Evolutionary conservation across 2,797 vertebrate genomes (phyloP), one percentile per base, ranked within the genome.

Genomic region (Otolemur crassicaudatus): DNA sequence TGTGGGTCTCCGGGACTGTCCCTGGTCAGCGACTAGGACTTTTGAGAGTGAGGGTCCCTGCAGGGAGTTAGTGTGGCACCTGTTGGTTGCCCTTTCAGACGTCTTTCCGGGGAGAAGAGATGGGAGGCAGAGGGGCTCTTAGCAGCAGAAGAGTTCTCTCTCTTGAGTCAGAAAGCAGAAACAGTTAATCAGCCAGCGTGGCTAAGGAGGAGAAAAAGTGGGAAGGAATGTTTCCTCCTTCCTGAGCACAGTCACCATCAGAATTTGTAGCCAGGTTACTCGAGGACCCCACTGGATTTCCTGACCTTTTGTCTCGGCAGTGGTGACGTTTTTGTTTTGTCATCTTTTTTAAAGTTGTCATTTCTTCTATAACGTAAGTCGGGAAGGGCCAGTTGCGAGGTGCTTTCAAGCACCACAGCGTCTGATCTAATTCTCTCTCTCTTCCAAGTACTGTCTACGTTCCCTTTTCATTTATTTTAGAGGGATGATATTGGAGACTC

Each of bases 401-500:
- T 67, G 34, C 77, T 84, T n/a, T 37, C 17, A 20, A 20, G 70
- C 46, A 80, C 37, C 40, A 9, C 12, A 1, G 25, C 70, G 77
- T 69, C 87, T 3, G 13, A n/a, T 37, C 19, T 0, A 31, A n/a
- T 90, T 80, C 40, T 63, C 75, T 77, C 9, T 27, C 49, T 43
- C 34, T 90, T 87, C 76, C 29, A 79, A 87, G 69, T 23, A 53
- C 49, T 23, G 58, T 75, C 67, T 11, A 9, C 19, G 79, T 85
- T 40, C 2, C n/a, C 31, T 84, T 85, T 90, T 76, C 56, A 31
- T 72, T 79, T 91, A 40, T 60, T 86, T 83, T 76, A 19, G 43
- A 72, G 79, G 75, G 67, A 84, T 63, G 85, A 46, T 91, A 19
- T 10, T 69, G 61, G 83, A 81, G 88, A 77, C 49, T 27, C 27